Percentiles rank a stretch among this genome's conserved stretches.
Evolutionary conservation across 2,888 invertebrate species (phyloP).

Genomic region (Pachycephus smyrnensis): DNA sequence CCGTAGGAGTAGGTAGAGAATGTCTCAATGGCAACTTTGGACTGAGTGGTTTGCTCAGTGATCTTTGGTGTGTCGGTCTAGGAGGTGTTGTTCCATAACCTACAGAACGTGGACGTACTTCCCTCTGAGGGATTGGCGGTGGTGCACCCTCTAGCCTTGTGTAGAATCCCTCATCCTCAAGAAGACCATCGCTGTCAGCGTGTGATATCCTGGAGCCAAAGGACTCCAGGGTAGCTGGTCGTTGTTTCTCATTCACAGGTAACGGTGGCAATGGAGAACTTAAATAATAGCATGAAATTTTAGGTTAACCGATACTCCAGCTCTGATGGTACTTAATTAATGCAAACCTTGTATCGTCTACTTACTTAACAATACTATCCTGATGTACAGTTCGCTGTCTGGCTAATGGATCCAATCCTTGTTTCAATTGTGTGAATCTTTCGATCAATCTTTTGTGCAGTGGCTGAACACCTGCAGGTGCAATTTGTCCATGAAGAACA

Average conservation of each 20-base stretch:
- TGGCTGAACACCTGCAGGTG: conserved; percentile 90
- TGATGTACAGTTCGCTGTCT: conserved; percentile 70
- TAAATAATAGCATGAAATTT: conserved; percentile 36
- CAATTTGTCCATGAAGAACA: conserved; percentile 85
- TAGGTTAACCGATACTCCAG: background rate
- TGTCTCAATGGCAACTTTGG: conserved; percentile 69
- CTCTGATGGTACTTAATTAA: background rate
- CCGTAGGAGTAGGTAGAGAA: conserved; percentile 69
- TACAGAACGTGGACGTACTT: conserved; percentile 72
- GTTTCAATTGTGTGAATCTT: conserved; percentile 85
- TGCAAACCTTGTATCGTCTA: conserved; percentile 33
- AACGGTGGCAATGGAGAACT: conserved; percentile 87
- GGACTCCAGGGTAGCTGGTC: conserved; percentile 57
- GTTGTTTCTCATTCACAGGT: conserved; percentile 70
- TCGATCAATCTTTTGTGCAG: conserved; percentile 90
- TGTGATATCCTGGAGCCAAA: conserved; percentile 52
- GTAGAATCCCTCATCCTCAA: conserved; percentile 63
- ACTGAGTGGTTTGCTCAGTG: conserved; percentile 70
- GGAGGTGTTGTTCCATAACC: conserved; percentile 69
- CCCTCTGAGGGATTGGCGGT: conserved; percentile 73
- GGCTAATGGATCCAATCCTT: conserved; percentile 77
- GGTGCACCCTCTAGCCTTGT: conserved; percentile 61
- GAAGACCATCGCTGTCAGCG: conserved; percentile 56
- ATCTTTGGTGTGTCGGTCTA: conserved; percentile 65
- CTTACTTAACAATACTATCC: conserved; percentile 86